Base-by-base conservation (phyloP, 2,888 invertebrate genomes). In the Malthinus seriepunctatus region DNA sequence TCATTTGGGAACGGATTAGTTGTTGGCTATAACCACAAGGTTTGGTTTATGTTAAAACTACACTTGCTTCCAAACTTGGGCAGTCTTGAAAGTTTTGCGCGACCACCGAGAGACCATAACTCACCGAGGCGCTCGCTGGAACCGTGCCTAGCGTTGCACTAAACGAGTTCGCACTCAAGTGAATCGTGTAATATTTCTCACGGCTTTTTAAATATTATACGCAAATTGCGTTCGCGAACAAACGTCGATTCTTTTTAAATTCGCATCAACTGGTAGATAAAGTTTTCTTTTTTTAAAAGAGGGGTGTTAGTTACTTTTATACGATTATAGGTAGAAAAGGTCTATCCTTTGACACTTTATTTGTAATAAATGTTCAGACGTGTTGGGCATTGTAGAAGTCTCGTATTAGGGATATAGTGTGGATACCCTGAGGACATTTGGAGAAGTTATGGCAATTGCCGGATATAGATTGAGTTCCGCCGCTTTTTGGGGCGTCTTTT, bases 1-100 rank as follows among this genome's bases (percentile, higher is more conserved):
- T 73, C 73, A 72, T 74, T 70, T 71, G 65, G 73, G 69, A 73
- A 71, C 73, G 76, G 75, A 76, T 76, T 75, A 76, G 75, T 72
- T 73, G 73, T 73, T 72, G 66, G 71, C 68, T 72, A 68, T 70
- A n/a, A 74, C 75, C 75, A 68, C 74, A 72, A 48, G 50, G 48
- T 54, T 23, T 57, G 52, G 56, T 56, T 61, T 60, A 61, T 53
- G 52, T 62, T 57, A 58, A 60, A 56, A 63, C 60, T 62, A 58
- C 56, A 58, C 56, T 61, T 61, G 53, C 69, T 71, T 69, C 66
- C 67, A 73, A 74, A 74, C 69, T 73, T 73, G 71, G 70, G 71
- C 71, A 71, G 71, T 73, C 73, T 72, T 72, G 67, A 66, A 70
- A 71, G 68, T 71, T 73, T 23, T 64, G 68, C 58, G 67, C 68